phyloP scores from a whole-genome alignment of 37 sponge, comb jelly and placozoan genomes.

The Hexactinellida sp. region DNA sequence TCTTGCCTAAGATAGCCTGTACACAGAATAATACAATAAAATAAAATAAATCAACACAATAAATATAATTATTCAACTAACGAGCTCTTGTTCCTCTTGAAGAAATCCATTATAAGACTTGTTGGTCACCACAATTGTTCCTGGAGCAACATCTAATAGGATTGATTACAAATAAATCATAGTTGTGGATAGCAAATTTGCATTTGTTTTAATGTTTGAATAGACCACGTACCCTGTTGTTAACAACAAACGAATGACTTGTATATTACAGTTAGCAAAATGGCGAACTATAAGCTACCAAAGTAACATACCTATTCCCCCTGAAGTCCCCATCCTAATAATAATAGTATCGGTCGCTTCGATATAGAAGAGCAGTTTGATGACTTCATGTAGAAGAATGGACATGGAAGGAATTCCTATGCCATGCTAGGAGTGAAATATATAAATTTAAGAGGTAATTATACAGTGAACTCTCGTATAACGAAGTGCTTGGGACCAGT shows the following conservation, averaged over 20 bases:
- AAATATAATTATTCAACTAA: constrained; percentile 21
- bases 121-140: constrained; percentile 73
- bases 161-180: not conserved
- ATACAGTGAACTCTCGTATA: too few relatives aligned
- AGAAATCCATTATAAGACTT: constrained; percentile 62
- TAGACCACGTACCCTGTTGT: not conserved
- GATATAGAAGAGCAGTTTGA: constrained; percentile 80
- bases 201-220: not conserved
- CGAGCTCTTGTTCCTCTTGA: constrained; percentile 58
- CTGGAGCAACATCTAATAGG: constrained; percentile 57
- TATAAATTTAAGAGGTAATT: not conserved
- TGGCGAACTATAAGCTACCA: too few relatives aligned
- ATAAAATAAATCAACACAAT: not conserved
- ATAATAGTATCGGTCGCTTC: constrained; percentile 41
- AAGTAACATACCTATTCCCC: constrained; percentile 69
- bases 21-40: not conserved
- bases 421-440: constrained; percentile 57
- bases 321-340: constrained; percentile 83
- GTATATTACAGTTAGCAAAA: too few relatives aligned
- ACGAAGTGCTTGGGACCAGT: too few relatives aligned
- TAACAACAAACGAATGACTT: not conserved
- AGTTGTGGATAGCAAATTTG: not conserved
- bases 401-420: constrained; percentile 91
- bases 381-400: constrained; percentile 82
- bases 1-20: constrained; percentile 68